These are phyloP conservation scores for Albula glossodonta DNA, from an alignment of 2,113 vertebrate genomes.

Conservation along the genomic window DNA sequence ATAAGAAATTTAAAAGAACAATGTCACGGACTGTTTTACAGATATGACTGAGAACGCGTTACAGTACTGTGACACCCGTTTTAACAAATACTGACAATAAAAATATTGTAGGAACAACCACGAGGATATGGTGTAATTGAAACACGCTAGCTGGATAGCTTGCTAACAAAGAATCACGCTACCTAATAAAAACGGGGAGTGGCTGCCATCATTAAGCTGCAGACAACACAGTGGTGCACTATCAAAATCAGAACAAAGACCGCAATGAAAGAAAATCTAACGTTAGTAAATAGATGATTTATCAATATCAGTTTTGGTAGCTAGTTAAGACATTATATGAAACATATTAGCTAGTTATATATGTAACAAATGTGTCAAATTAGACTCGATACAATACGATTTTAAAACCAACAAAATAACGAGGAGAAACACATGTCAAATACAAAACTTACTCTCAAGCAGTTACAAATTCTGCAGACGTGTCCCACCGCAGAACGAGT, in stretches of 20 bases:
- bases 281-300: background rate
- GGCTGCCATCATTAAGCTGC: slow-evolving; percentile 45
- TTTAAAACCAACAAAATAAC: background rate
- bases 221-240: slow-evolving; percentile 50
- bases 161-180: slow-evolving; percentile 38
- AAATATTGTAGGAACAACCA: background rate
- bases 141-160: background rate
- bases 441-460: background rate
- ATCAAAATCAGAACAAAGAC: slow-evolving; percentile 6
- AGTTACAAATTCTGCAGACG: background rate
- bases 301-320: background rate
- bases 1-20: background rate
- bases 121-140: background rate
- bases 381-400: background rate
- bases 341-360: background rate
- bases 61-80: background rate
- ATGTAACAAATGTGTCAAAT: background rate
- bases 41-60: background rate
- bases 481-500: slow-evolving; percentile 6
- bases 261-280: slow-evolving; percentile 22
- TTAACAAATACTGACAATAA: background rate
- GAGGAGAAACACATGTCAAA: background rate
- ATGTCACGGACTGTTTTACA: background rate
- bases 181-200: slow-evolving; percentile 48
- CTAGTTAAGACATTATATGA: background rate